Conservation (phyloP, 2,797 vertebrate species). For the Heterohyrax brucei region DNA sequence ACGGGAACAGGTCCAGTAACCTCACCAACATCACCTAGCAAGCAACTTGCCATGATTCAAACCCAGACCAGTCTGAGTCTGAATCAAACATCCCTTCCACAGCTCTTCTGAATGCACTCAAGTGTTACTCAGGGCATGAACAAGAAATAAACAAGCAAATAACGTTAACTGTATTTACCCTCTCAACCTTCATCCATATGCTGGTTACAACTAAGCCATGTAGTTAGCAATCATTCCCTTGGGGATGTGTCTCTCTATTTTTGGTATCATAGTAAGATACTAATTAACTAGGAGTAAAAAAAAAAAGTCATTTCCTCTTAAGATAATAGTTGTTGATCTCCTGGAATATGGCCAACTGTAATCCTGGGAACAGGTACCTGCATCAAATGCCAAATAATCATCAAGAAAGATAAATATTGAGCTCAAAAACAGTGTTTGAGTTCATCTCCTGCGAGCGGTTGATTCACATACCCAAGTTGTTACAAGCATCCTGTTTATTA, state of each 20-base stretch:
- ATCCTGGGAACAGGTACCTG: background rate
- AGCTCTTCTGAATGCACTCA: background rate
- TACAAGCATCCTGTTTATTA: background rate
- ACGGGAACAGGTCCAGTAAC: background rate
- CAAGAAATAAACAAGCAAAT: background rate
- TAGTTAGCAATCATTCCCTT: background rate
- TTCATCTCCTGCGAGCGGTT: background rate
- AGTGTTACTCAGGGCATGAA: background rate
- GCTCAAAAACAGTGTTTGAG: background rate
- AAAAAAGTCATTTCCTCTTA: constrained; percentile 68
- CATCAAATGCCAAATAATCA: constrained; percentile 42
- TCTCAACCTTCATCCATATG: constrained; percentile 28
- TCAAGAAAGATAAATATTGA: constrained; percentile 5
- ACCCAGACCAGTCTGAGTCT: background rate
- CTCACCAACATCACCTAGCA: background rate
- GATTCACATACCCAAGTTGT: background rate
- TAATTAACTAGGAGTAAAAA: constrained; percentile 62
- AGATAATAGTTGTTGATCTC: constrained; percentile 59
- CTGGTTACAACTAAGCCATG: constrained; percentile 29
- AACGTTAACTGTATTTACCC: background rate
- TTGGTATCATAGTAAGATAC: background rate
- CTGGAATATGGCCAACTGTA: constrained; percentile 38
- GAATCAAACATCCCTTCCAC: background rate
- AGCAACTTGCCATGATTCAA: background rate
- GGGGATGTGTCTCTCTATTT: constrained; percentile 1